Percentiles rank a stretch among this genome's conserved stretches.
phyloP scores from a whole-genome alignment of 2,113 vertebrate genomes.

The Trogon melanurus region DNA sequence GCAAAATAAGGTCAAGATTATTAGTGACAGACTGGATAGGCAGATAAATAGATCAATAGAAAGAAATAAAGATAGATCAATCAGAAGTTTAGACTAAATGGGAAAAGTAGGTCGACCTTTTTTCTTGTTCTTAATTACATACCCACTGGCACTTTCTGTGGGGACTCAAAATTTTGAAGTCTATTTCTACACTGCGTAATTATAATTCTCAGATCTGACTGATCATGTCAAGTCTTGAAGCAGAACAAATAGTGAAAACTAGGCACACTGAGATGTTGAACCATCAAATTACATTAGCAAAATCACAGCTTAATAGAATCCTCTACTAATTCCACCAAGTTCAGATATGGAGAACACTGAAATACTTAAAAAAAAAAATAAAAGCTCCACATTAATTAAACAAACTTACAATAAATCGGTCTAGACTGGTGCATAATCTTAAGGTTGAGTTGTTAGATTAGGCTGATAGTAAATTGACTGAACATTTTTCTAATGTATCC shows the following conservation, averaged over 20 bases:
- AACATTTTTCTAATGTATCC: background rate
- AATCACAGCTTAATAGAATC: constrained; percentile 18
- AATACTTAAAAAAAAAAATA: background rate
- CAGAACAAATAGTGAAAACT: constrained; percentile 55
- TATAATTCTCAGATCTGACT: constrained; percentile 27
- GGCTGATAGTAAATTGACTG: background rate
- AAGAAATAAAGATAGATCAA: constrained; percentile 47
- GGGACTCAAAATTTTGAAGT: constrained; percentile 15
- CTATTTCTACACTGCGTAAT: constrained; percentile 45
- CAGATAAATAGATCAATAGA: constrained; percentile 57
- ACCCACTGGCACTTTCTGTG: constrained; percentile 27
- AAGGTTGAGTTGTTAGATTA: background rate
- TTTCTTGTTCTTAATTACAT: constrained; percentile 37
- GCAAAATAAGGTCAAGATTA: constrained; percentile 49
- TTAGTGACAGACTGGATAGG: constrained; percentile 35
- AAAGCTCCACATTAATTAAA: background rate
- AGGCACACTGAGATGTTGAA: constrained; percentile 13
- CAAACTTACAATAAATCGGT: background rate
- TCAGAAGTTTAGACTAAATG: background rate
- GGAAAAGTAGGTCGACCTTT: constrained; percentile 39
- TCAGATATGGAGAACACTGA: background rate
- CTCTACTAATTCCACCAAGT: background rate
- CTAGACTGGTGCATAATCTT: background rate
- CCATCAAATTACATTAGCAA: constrained; percentile 44
- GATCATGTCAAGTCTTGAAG: constrained; percentile 52